phyloP scores from a whole-genome alignment of 2,113 vertebrate species.

The Podarcis raffonei region DNA sequence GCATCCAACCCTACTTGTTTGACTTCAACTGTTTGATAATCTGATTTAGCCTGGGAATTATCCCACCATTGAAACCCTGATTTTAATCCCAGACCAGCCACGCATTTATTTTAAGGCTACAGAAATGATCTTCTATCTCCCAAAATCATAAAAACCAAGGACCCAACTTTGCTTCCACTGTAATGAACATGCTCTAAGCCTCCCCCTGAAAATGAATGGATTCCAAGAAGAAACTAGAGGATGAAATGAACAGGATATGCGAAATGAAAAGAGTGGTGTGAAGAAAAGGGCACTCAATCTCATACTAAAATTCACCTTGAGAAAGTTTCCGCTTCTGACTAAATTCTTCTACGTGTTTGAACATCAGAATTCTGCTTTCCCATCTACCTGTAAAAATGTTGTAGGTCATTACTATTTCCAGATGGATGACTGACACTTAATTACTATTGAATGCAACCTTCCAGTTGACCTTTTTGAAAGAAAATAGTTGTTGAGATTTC shows the following conservation, averaged over 20 bases:
- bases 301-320: slow-evolving; percentile 9
- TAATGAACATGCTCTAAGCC: background rate
- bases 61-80: background rate
- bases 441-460: slow-evolving; percentile 26
- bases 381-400: slow-evolving; percentile 39
- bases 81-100: background rate
- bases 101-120: background rate
- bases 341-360: slow-evolving; percentile 24
- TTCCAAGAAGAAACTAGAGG: background rate
- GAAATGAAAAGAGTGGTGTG: background rate
- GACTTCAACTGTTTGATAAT: background rate
- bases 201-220: background rate
- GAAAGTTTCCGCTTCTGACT: slow-evolving; percentile 36
- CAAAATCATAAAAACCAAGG: background rate
- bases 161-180: background rate
- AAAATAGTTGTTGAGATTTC: slow-evolving; percentile 27
- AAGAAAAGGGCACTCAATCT: slow-evolving; percentile 19
- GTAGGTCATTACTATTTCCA: slow-evolving; percentile 37
- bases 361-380: slow-evolving; percentile 42
- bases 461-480: slow-evolving; percentile 6
- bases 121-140: background rate
- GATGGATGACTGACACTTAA: slow-evolving; percentile 33
- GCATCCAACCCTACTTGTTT: background rate
- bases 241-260: background rate
- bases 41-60: background rate